Percentiles rank a stretch among this genome's conserved stretches.
These are phyloP conservation scores for Benthosema pterotum DNA, from an alignment of 2,797 vertebrate species.

Conservation along the genomic window DNA sequence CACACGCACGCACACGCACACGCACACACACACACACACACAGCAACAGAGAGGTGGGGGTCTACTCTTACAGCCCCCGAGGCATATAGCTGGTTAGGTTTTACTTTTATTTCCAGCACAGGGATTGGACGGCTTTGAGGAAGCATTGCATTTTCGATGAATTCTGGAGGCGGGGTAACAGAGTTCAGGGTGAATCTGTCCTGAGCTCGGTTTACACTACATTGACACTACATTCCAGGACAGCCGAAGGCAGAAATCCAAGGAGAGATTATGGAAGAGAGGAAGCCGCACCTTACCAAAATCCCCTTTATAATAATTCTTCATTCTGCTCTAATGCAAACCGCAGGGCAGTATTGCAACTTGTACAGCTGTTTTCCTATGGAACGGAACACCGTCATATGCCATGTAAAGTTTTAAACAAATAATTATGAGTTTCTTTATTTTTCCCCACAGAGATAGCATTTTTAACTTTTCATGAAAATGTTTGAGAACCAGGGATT, in stretches of 20 bases:
- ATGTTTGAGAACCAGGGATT: too few species aligned
- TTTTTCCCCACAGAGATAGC: too few species aligned
- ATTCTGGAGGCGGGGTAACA: conserved; percentile 33
- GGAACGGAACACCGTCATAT: not conserved
- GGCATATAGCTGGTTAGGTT: conserved; percentile 14
- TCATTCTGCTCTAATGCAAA: not conserved
- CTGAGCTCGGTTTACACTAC: conserved; percentile 60
- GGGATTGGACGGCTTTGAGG: conserved; percentile 37
- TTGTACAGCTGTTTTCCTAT: conserved; percentile 5
- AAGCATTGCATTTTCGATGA: conserved; percentile 39
- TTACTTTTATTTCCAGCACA: conserved; percentile 45
- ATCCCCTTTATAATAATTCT: not conserved
- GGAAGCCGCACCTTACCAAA: conserved; percentile 22
- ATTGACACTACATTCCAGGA: conserved; percentile 45
- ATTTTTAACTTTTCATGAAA: not conserved
- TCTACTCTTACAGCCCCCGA: conserved; percentile 49
- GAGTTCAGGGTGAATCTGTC: conserved; percentile 39
- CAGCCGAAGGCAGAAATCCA: conserved; percentile 50
- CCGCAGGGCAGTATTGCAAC: not conserved
- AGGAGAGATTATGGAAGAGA: conserved; percentile 27
- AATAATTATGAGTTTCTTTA: too few species aligned
- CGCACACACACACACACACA: too few species aligned
- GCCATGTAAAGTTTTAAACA: too few species aligned
- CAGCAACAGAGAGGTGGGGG: not conserved
- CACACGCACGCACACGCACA: too few species aligned